Base-by-base conservation (phyloP, 2,113 vertebrate genomes). In the Myrmecophaga tridactyla region DNA sequence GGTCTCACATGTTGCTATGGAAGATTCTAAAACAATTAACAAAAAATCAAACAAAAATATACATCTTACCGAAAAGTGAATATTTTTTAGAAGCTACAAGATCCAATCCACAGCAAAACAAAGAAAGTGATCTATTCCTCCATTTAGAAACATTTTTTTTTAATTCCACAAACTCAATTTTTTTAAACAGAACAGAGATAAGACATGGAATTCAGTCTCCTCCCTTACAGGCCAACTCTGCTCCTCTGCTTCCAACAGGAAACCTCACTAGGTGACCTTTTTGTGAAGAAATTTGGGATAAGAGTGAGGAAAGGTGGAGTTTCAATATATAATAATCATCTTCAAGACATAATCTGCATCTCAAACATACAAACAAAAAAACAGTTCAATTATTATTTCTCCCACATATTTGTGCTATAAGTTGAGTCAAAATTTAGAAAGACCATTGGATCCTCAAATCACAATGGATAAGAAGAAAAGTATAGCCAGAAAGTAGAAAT, bases 101-200 rank as follows among this genome's bases (percentile, higher is more conserved):
- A 89, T 86, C 95, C 96, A 96, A 94, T 82, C 96, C 96, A 89
- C 94, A 96, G 95, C 97, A 97, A 97, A 97, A 94, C 94, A 96
- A 94, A 86, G 63, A 60, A 67, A 94, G 86, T 95, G 80, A 82
- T 92, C 91, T 96, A 94, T 97, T 98, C 97, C 96, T 97, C 96
- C 97, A 98, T 97, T 97, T 93, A 91, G 92, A 96, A 97, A 97
- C 95, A 96, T n/a, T 85, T 84, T 92, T 96, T 97, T 97, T 97
- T 97, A 97, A 98, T 97, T 97, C 97, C 95, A 97, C 48, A 69
- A 98, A 97, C 97, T 98, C 97, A 95, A 95, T 98, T 98, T 98
- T 97, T 97, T 97, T 96, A n/a, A 98, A 98, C 96, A 97, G 96
- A 98, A 98, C 91, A 98, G 96, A 98, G 97, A 96, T 89, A n/a